phyloP scores from a whole-genome alignment of 2,113 vertebrate species.

The Numenius arquata region DNA sequence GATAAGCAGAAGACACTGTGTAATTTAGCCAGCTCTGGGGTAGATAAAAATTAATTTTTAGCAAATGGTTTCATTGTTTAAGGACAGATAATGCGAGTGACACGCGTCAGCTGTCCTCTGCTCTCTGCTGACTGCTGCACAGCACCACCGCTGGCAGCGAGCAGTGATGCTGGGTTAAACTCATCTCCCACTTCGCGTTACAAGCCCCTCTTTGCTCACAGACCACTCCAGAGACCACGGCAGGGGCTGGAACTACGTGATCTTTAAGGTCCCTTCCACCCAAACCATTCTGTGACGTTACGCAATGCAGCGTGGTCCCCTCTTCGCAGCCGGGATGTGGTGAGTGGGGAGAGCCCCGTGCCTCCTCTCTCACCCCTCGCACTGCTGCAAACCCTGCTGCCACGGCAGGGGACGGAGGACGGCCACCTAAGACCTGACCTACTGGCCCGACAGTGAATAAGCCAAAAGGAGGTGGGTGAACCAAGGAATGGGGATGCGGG shows the following conservation, averaged over 20 bases:
- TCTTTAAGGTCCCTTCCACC: neutral
- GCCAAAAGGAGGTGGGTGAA: neutral
- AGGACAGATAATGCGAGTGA: neutral
- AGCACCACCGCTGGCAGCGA: neutral
- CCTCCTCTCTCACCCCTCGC: neutral
- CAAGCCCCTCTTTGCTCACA: neutral
- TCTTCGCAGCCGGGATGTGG: rapidly evolving
- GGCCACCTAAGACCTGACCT: neutral
- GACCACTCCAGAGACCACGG: neutral
- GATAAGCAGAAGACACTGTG: slow-evolving; percentile 12
- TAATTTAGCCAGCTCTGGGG: slow-evolving; percentile 2
- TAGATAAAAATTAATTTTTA: neutral
- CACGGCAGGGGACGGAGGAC: neutral
- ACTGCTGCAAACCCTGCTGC: neutral
- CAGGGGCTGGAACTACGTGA: neutral
- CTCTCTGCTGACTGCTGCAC: neutral
- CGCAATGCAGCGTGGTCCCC: neutral
- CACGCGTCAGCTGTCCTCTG: neutral
- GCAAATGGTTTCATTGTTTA: neutral
- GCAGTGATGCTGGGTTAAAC: neutral
- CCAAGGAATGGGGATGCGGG: neutral
- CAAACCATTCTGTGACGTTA: neutral
- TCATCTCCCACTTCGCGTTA: neutral
- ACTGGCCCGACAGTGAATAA: neutral
- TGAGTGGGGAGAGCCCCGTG: neutral